A percentile compares a stretch with the other conserved stretches of the same genome.
Conservation (phyloP, 2,113 vertebrate species). For the Laterallus jamaicensis region DNA sequence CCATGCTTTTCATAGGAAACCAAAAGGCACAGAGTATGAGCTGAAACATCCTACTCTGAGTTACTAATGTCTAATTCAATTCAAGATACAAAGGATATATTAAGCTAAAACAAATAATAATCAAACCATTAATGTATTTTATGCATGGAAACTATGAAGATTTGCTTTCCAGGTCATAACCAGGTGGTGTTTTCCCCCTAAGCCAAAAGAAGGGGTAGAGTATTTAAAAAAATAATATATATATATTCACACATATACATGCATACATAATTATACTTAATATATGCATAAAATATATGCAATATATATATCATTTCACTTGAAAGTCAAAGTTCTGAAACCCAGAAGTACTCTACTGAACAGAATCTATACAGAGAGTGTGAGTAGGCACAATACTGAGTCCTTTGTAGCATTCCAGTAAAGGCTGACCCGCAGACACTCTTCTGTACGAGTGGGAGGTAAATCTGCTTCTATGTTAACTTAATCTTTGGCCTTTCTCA, state of each 20-base stretch:
- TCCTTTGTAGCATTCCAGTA: background rate
- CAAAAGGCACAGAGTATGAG: background rate
- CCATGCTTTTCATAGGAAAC: background rate
- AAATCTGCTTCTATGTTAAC: conserved; percentile 36
- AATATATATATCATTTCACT: background rate
- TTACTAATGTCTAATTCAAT: background rate
- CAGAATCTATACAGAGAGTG: background rate
- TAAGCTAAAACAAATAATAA: background rate
- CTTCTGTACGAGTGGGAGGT: background rate
- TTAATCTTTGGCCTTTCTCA: conserved; percentile 50
- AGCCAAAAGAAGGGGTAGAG: background rate
- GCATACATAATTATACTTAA: background rate
- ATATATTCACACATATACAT: background rate
- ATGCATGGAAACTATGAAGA: background rate
- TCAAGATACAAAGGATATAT: background rate
- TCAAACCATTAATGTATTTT: background rate
- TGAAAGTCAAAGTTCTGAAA: background rate
- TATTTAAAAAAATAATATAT: too few species aligned
- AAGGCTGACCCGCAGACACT: background rate
- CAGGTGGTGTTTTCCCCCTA: background rate
- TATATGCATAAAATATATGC: background rate
- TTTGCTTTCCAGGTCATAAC: background rate
- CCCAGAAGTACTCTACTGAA: background rate
- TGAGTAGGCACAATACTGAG: background rate
- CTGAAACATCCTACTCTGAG: background rate